Base-by-base conservation (phyloP, 2,888 invertebrate genomes). In the Cheilosia scutellata region DNA sequence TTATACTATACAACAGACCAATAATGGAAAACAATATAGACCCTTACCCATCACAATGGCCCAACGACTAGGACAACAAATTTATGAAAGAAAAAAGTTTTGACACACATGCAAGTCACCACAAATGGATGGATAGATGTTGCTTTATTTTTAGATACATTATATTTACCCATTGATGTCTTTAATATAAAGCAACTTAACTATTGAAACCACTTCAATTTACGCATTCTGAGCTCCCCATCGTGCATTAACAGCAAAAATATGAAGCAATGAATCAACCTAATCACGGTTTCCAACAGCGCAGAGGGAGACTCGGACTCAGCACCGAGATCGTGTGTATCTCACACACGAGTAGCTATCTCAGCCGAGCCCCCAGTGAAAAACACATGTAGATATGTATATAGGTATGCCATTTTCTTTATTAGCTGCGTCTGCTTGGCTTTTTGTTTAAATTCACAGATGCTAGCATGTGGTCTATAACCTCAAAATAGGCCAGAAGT, bases 221-320 rank as follows among this genome's bases (percentile, higher is more conserved):
- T 58, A 77, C 68, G 42, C 68, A 51, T 68, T 55, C 60, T 33
- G 31, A 58, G 42, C 31, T 51, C 66, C 76, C 60, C 76, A 58
- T 60, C 53, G 57, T 77, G 51, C 42, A 53, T 40, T 58, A 76
- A 68, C 42, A 71, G 27, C 31, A 60, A 31, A 42, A 53, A 4
- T 5, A 16, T 20, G 16, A 44, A 63, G 11, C 49, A 71, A 27
- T 47, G 29, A 40, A n/a, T 53, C 42, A 55, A 55, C 55, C 53
- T 74, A 63, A 62, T 62, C 72, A 40, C 49, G 47, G 51, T 60
- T 51, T 72, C 60, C 49, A 70, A 44, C 49, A 72, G 62, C 40
- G 51, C 60, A 72, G 20, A 33, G n/a, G 16, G 11, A 55, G 31
- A 55, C n/a, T 33, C 27, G 33, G 31, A 55, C n/a, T 33, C 27